Evolutionary conservation across 2,113 vertebrate species (phyloP).

Genomic region (Ornithorhynchus anatinus): DNA sequence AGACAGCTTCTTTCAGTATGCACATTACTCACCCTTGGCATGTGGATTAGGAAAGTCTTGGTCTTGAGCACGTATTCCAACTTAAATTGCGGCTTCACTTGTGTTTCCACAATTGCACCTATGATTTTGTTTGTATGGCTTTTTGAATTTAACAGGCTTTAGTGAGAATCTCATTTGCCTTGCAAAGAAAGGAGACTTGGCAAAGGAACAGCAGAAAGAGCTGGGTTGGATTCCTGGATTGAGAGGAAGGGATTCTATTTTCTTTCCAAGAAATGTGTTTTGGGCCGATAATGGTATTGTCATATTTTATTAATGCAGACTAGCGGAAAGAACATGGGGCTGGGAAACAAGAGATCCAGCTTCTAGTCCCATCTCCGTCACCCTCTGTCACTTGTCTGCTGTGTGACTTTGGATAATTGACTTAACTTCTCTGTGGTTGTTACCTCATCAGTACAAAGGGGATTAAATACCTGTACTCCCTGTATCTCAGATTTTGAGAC

Average conservation of each 20-base stretch:
- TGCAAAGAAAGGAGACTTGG: background rate
- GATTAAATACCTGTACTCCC: too few relatives aligned
- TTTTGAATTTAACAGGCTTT: background rate
- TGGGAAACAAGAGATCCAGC: too few relatives aligned
- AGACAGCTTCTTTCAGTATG: background rate
- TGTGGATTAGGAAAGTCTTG: constrained; percentile 23
- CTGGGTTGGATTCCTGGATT: background rate
- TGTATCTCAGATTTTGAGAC: too few relatives aligned
- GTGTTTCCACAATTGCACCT: constrained; percentile 16
- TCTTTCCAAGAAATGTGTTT: too few relatives aligned
- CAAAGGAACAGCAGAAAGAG: background rate
- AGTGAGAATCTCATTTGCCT: background rate
- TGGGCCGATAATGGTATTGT: too few relatives aligned
- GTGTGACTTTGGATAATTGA: too few relatives aligned
- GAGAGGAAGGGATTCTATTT: background rate
- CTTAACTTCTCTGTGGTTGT: too few relatives aligned
- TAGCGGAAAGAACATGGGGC: too few relatives aligned
- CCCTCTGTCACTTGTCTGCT: too few relatives aligned
- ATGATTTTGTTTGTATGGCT: constrained; percentile 22
- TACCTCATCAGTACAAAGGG: too few relatives aligned
- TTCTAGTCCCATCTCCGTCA: too few relatives aligned
- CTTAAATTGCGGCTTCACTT: constrained; percentile 17
- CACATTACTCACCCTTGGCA: constrained; percentile 6
- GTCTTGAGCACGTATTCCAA: constrained; percentile 5
- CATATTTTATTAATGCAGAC: too few relatives aligned